Evolutionary conservation across 2,797 vertebrate species (phyloP), one percentile per base, ranked within the genome.

Genomic region (Lutjanus campechanus): DNA sequence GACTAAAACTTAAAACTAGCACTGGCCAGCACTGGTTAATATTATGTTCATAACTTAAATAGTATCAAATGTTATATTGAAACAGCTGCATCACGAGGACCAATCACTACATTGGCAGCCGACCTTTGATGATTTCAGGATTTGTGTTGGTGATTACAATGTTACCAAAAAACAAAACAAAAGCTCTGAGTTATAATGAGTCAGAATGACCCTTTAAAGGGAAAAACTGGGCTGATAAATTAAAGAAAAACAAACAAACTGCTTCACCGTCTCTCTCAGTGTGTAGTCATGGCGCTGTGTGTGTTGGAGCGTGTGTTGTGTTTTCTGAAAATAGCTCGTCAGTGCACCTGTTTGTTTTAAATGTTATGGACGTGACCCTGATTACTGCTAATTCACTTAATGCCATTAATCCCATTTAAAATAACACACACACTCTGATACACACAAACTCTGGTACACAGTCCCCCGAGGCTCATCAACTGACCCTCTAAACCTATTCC

Each of bases 381-480:
- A 92, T 92, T 89, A 92, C 75, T 36, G 56, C 79, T 85, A 85
- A 91, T 88, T 89, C 87, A 88, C 86, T 70, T 91, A 73, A 91
- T 83, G 60, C 88, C 84, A 91, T 88, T 90, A 91, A 94, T 92
- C 87, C 88, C 68, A 76, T 79, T 90, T 89, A 78, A 79, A 89
- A 91, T 15, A 84, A 87, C 84, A 86, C 67, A 81, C 55, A 36
- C 54, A 88, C 83, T 69, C 50, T 19, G 68, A 76, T 76, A 15
- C 63, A 63, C 16, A 63, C 55, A 79, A 36, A 50, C 16, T 49
- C 15, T 73, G 0, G 7, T 43, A 76, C 75, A 61, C 68, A 60
- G 67, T 67, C 86, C 82, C 80, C 54, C 0, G 62, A 85, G 85
- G 71, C 86, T 87, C 87, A 85, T 90, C 83, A 81, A 63, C 51